A percentile compares a stretch with the other conserved stretches of the same genome.
phyloP scores from a whole-genome alignment of 1,140 invertebrate genomes.

The Dysdera silvatica region DNA sequence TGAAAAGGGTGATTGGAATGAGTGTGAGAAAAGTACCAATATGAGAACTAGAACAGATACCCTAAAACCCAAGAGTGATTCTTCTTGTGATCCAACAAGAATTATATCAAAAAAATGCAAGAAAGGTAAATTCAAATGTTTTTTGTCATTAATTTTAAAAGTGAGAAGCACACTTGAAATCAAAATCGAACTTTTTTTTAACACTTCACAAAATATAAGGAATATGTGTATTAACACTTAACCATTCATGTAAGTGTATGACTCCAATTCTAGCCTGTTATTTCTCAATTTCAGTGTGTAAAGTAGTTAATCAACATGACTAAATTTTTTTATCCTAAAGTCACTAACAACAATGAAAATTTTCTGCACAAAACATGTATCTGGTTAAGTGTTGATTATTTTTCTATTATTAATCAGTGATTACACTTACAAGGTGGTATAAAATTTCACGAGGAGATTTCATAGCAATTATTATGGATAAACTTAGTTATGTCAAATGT shows the following conservation, averaged over 20 bases:
- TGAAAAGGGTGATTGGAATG: slow-evolving; percentile 33
- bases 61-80: slow-evolving; percentile 37
- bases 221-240: background rate
- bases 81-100: slow-evolving; percentile 29
- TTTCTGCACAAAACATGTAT: too few species aligned
- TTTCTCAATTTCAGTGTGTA: too few species aligned
- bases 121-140: slow-evolving; percentile 20
- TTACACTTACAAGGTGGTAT: too few species aligned
- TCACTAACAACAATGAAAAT: too few species aligned
- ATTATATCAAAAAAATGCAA: slow-evolving; percentile 34
- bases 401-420: too few species aligned
- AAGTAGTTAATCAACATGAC: too few species aligned
- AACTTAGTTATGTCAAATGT: too few species aligned
- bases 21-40: slow-evolving; percentile 26
- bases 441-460: too few species aligned
- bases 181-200: background rate
- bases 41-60: slow-evolving; percentile 26
- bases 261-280: too few species aligned
- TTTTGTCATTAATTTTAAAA: background rate
- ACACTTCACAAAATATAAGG: background rate
- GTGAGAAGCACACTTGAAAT: background rate
- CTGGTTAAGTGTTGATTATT: too few species aligned
- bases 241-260: background rate
- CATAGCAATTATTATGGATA: too few species aligned
- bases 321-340: too few species aligned